Evolutionary conservation across 1,140 invertebrate species (phyloP).

Genomic region (Choristoneura fumiferana): DNA sequence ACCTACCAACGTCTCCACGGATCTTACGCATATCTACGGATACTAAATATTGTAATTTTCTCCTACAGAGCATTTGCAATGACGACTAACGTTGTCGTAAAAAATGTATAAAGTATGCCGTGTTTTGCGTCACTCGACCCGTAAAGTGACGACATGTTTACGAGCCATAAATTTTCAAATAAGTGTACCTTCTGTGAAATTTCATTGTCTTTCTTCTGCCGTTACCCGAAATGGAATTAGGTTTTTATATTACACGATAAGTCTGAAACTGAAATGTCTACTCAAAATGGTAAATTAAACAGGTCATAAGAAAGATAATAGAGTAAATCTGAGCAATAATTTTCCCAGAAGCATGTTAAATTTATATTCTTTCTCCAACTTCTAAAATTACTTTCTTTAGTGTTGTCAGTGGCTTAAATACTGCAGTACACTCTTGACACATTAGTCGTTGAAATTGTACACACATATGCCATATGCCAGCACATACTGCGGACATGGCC

Average conservation of each 20-base stretch:
- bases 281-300: too few relatives aligned
- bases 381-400: too few relatives aligned
- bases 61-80: constrained; percentile 34
- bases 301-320: too few relatives aligned
- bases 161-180: constrained; percentile 64
- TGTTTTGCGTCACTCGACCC: constrained; percentile 51
- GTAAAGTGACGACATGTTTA: constrained; percentile 63
- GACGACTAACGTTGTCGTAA: constrained; percentile 33
- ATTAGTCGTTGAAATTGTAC: too few relatives aligned
- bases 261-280: background rate
- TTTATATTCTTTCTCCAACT: too few relatives aligned
- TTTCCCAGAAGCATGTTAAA: too few relatives aligned
- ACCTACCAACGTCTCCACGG: too few relatives aligned
- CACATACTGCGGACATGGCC: background rate
- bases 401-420: too few relatives aligned
- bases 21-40: too few relatives aligned
- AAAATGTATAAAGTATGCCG: constrained; percentile 52
- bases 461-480: too few relatives aligned
- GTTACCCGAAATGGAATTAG: background rate
- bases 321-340: too few relatives aligned
- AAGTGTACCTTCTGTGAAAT: constrained; percentile 48
- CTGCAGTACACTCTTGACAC: too few relatives aligned
- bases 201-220: constrained; percentile 44
- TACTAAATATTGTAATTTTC: constrained; percentile 14
- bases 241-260: constrained; percentile 4